Conservation (phyloP, 1,140 invertebrate species). For the Achatina immaculata region DNA sequence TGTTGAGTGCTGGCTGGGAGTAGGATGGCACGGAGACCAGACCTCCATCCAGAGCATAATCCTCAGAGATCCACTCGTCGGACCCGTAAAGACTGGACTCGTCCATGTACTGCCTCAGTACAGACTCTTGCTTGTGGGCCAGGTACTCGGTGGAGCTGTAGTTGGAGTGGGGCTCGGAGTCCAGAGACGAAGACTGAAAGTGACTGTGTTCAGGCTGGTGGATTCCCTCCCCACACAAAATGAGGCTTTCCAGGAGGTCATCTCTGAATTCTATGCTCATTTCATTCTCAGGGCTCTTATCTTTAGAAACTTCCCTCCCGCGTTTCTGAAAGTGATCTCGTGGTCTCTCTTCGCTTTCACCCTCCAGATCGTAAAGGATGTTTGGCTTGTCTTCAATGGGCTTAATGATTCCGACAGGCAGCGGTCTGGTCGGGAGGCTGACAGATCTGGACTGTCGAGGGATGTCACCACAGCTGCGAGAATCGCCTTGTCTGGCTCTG, state of each 20-base stretch:
- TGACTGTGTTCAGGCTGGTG: neutral
- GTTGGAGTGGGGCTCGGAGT: conserved; percentile 39
- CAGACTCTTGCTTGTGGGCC: conserved; percentile 62
- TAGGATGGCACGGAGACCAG: neutral
- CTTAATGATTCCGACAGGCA: conserved; percentile 71
- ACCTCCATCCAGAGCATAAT: conserved; percentile 13
- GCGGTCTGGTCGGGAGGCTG: conserved; percentile 45
- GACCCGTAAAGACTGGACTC: neutral
- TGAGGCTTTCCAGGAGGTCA: neutral
- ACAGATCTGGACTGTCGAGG: conserved; percentile 46
- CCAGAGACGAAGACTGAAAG: neutral
- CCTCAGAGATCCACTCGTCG: neutral
- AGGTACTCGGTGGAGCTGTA: conserved; percentile 68
- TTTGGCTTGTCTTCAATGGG: conserved; percentile 58
- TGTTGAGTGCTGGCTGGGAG: conserved; percentile 33
- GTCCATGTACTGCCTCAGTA: conserved; percentile 41
- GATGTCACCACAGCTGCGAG: conserved; percentile 65
- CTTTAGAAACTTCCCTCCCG: conserved; percentile 32
- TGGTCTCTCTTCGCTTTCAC: conserved; percentile 19
- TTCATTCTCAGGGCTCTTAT: conserved; percentile 29
- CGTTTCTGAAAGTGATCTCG: neutral
- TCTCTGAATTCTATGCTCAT: neutral
- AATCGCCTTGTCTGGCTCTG: conserved; percentile 51
- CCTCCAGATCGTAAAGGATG: neutral
- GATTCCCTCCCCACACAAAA: no score